Percentiles rank a stretch among this genome's conserved stretches.
Evolutionary conservation across 2,888 invertebrate genomes (phyloP).

Genomic region (Tenthredo scrophulariae): DNA sequence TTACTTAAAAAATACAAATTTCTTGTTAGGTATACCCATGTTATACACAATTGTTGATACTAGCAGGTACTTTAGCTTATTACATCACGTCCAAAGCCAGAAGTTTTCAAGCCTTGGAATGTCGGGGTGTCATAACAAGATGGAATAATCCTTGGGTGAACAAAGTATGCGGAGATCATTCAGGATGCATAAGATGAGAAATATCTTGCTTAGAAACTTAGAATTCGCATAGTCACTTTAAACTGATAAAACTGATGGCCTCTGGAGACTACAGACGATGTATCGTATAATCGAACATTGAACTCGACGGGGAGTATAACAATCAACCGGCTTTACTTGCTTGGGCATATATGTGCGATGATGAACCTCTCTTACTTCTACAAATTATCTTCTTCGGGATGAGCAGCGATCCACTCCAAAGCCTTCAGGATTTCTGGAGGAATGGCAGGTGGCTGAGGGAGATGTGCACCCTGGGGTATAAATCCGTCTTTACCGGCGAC

Average conservation of each 20-base stretch:
- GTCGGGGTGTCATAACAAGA: background rate
- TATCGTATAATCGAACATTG: background rate
- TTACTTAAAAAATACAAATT: slow-evolving; percentile 24
- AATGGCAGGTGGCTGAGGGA: slow-evolving; percentile 71
- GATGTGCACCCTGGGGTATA: slow-evolving; percentile 69
- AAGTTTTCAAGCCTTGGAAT: background rate
- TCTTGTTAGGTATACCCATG: background rate
- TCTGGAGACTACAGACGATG: background rate
- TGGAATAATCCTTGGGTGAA: background rate
- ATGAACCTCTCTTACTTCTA: slow-evolving; percentile 50
- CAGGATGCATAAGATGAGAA: background rate
- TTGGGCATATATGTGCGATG: background rate
- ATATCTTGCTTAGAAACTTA: background rate
- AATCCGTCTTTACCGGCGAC: slow-evolving; percentile 73
- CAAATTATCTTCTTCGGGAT: slow-evolving; percentile 63
- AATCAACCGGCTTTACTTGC: slow-evolving; percentile 5
- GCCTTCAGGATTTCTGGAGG: slow-evolving; percentile 70
- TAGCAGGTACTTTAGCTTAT: slow-evolving; percentile 22
- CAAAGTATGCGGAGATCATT: background rate
- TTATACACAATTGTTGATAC: background rate
- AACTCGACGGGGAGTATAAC: slow-evolving; percentile 8
- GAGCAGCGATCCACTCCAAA: slow-evolving; percentile 69
- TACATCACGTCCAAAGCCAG: background rate
- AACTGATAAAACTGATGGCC: background rate
- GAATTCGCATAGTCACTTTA: background rate